Percentiles rank a stretch among this genome's conserved stretches.
Evolutionary conservation across 2,888 invertebrate species (phyloP).

Genomic region (Daptonema setosum): DNA sequence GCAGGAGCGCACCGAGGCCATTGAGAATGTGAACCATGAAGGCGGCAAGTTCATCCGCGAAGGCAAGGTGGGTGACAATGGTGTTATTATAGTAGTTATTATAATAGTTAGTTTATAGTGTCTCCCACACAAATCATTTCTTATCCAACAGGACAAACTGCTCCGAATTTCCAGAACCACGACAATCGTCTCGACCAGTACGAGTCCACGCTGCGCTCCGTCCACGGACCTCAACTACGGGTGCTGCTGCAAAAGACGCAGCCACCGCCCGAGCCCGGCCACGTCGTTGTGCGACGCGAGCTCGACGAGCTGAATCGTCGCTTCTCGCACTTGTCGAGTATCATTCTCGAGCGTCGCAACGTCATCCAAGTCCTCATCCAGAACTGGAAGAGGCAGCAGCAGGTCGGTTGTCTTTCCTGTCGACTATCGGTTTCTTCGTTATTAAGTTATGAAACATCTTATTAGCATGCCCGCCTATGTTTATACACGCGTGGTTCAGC

Average conservation of each 20-base stretch:
- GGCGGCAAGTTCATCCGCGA: constrained; percentile 86
- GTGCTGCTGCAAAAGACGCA: neutral
- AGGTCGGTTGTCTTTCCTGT: constrained; percentile 20
- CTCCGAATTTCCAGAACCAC: constrained; percentile 64
- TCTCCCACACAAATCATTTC: neutral
- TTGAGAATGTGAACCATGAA: constrained; percentile 80
- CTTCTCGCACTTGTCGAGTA: constrained; percentile 24
- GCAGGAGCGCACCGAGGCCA: constrained; percentile 71
- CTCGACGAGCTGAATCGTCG: constrained; percentile 25
- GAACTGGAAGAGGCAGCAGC: constrained; percentile 26
- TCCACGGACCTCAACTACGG: constrained; percentile 19
- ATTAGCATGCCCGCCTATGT: too few relatives aligned
- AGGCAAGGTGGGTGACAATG: constrained; percentile 55
- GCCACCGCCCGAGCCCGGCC: neutral
- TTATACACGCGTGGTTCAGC: too few relatives aligned
- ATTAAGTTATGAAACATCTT: too few relatives aligned
- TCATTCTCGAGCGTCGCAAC: constrained; percentile 26
- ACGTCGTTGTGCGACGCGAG: constrained; percentile 19
- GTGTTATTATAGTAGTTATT: neutral
- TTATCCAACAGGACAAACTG: neutral
- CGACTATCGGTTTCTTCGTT: too few relatives aligned
- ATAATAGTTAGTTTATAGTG: neutral
- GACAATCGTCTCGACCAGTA: constrained; percentile 62
- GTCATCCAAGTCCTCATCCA: constrained; percentile 24
- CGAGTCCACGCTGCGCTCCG: constrained; percentile 45